Conservation (phyloP, 35 echinoderm and acorn worm genomes). For the Amphiura filiformis region DNA sequence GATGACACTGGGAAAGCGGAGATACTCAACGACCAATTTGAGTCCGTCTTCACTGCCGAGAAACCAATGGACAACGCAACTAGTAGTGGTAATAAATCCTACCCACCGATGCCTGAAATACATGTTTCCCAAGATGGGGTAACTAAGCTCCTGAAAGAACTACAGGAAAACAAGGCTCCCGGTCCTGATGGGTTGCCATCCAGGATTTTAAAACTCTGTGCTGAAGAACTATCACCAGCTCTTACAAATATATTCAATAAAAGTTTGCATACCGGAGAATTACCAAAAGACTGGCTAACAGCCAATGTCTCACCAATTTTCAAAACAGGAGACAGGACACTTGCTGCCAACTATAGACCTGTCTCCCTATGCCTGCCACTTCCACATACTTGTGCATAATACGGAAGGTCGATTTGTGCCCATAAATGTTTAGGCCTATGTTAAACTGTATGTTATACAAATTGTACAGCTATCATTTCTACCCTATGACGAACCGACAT, state of each 20-base stretch:
- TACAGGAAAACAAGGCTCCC: background rate
- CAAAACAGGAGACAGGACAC: conserved; percentile 17
- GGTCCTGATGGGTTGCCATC: background rate
- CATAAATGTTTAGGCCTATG: no score
- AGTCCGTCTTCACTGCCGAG: background rate
- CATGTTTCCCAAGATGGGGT: background rate
- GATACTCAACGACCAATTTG: background rate
- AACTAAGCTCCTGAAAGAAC: background rate
- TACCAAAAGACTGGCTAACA: conserved; percentile 21
- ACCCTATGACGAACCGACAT: no score
- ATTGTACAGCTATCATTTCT: no score
- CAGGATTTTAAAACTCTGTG: conserved; percentile 4
- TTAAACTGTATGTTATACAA: no score
- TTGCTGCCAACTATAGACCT: conserved; percentile 12
- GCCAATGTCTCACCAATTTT: conserved; percentile 6
- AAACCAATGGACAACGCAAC: background rate
- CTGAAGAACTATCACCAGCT: background rate
- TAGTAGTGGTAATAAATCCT: background rate
- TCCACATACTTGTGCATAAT: no score
- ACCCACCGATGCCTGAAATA: background rate
- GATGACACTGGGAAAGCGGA: background rate
- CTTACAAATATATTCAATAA: conserved; percentile 3
- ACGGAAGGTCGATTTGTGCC: no score
- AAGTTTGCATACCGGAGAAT: background rate
- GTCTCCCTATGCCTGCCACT: no score